Evolutionary conservation across 2,113 vertebrate genomes (phyloP).

Genomic region (Gorilla gorilla): DNA sequence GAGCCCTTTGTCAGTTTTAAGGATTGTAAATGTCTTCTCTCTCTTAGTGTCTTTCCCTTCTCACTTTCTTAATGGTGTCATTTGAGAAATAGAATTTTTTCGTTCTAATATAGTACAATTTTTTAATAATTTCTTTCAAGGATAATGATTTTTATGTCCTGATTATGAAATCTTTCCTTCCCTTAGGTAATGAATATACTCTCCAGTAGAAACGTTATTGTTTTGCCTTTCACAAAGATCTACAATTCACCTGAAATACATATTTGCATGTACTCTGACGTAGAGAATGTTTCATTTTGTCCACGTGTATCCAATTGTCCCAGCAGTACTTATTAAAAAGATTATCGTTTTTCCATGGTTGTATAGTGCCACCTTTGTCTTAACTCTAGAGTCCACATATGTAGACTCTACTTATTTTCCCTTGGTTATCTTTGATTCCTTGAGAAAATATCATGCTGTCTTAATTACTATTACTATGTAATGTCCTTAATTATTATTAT

Average conservation of each 20-base stretch:
- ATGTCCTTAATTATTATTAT: neutral
- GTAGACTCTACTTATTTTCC: neutral
- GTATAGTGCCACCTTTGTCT: neutral
- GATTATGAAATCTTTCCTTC: neutral
- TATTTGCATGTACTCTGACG: neutral
- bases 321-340: neutral
- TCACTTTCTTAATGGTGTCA: neutral
- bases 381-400: neutral
- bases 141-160: neutral
- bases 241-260: neutral
- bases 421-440: neutral
- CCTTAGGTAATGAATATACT: neutral
- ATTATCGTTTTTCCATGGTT: neutral
- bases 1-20: neutral
- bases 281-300: neutral
- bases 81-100: neutral
- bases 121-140: neutral
- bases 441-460: neutral
- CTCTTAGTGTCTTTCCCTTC: neutral
- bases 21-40: neutral
- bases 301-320: neutral
- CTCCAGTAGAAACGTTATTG: neutral
- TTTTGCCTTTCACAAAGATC: neutral
- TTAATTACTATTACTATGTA: neutral
- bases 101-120: neutral